Conservation (phyloP, 2,113 vertebrate species). For the Vidua macroura region DNA sequence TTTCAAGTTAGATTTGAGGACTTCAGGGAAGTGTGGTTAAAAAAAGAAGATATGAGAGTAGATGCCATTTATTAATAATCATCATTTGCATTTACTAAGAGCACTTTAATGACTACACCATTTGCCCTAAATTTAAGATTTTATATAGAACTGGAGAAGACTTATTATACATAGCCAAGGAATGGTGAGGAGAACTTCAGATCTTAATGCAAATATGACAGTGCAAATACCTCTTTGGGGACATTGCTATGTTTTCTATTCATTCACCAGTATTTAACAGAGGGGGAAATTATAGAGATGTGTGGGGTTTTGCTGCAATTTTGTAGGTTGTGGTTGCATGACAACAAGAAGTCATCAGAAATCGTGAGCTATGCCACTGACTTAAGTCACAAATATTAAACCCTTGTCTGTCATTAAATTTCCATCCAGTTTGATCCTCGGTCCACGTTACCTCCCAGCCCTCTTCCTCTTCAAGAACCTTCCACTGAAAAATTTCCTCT, state of each 20-base stretch:
- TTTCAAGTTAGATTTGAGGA: not conserved
- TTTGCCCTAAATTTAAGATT: not conserved
- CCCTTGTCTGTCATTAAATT: not conserved
- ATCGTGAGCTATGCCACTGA: not conserved
- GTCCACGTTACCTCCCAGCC: not conserved
- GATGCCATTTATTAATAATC: not conserved
- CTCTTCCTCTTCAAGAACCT: not conserved
- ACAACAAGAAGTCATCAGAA: not conserved
- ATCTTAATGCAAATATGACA: not conserved
- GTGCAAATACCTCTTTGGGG: not conserved
- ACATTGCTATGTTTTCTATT: not conserved
- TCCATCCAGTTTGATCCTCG: not conserved
- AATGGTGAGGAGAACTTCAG: not conserved
- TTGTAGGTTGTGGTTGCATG: not conserved
- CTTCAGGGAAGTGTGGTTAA: not conserved
- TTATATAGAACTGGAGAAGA: not conserved
- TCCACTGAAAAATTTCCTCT: not conserved
- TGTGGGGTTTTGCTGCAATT: not conserved
- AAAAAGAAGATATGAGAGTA: not conserved
- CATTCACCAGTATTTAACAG: not conserved
- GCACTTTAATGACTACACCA: not conserved
- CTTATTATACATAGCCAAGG: not conserved
- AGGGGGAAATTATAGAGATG: not conserved
- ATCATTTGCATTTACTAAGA: not conserved
- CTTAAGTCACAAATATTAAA: not conserved